These are phyloP conservation scores for Diplolepis rosae DNA, from an alignment of 2,888 invertebrate genomes.

Conservation along the genomic window DNA sequence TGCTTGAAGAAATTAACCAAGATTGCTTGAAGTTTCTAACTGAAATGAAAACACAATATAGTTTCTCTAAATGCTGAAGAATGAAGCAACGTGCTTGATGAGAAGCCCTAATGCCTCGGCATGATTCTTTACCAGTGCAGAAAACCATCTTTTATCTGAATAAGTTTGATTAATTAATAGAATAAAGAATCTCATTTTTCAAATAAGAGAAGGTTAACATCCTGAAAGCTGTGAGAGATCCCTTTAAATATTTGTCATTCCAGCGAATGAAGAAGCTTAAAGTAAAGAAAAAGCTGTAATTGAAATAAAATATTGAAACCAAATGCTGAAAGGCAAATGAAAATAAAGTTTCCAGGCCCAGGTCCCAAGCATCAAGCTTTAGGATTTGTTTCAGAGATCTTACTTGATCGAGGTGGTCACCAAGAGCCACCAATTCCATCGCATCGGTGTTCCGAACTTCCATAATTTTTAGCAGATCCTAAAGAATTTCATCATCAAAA, in stretches of 20 bases:
- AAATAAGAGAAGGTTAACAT: background rate
- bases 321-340: conserved; percentile 6
- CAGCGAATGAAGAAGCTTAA: conserved; percentile 11
- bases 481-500: conserved; percentile 72
- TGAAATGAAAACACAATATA: conserved; percentile 20
- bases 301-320: background rate
- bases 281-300: background rate
- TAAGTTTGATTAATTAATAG: background rate
- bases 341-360: background rate
- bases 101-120: background rate
- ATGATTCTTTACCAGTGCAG: background rate
- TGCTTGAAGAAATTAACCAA: no score
- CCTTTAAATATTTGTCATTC: conserved; percentile 3
- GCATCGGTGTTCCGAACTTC: conserved; percentile 83
- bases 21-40: conserved; percentile 17
- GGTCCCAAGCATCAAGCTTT: conserved; percentile 4
- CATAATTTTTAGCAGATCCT: conserved; percentile 86
- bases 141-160: background rate
- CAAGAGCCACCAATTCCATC: conserved; percentile 83
- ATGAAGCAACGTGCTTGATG: background rate
- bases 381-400: conserved; percentile 71
- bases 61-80: conserved; percentile 14
- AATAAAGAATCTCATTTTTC: background rate
- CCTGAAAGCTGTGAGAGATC: background rate
- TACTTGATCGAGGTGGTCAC: conserved; percentile 90